Evolutionary conservation across 2,113 vertebrate genomes (phyloP), one percentile per base, ranked within the genome.

Genomic region (Pseudonaja textilis): DNA sequence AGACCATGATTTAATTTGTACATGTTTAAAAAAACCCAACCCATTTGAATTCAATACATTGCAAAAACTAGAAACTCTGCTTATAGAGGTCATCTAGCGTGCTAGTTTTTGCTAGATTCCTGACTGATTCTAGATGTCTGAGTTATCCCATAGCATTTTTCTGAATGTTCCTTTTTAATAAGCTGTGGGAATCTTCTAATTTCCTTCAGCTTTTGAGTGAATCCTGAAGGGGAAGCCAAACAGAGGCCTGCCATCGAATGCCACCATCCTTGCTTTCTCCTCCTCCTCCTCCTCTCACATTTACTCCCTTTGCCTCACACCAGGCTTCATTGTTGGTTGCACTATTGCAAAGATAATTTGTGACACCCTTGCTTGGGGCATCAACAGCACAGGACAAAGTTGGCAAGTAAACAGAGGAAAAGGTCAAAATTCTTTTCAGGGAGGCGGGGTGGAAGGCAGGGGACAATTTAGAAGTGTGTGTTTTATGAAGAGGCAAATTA

Each of bases 341-440:
- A 89, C 90, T 94, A 87, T 0, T 95, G 94, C 93, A 52, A 25
- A 92, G 93, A 96, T 92, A 57, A 89, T 91, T 96, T 96, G 93
- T 96, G 96, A 97, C 96, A 96, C 91, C 91, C 89, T 96, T 88
- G 97, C 97, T 97, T 8, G 90, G 89, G 93, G 97, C 96, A 0
- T 96, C 95, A 97, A 97, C 95, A 96, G 61, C 25, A 39, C 86
- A 86, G 94, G 57, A 87, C 93, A 92, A 45, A 92, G 93, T 69
- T 93, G 95, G 95, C 95, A 96, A 96, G 96, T 95, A 95, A 96
- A 93, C 92, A 81, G 93, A 95, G 96, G 96, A 94, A 96, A 97
- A 97, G 96, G 96, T 97, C 96, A 97, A 74, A 94, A 94, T 88
- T 97, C 94, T 95, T 92, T 64, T 91, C 95, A 94, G 91, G 95